These are phyloP conservation scores for Pseudolaguvia tuberculata DNA, from an alignment of 2,113 vertebrate species.

Conservation along the genomic window DNA sequence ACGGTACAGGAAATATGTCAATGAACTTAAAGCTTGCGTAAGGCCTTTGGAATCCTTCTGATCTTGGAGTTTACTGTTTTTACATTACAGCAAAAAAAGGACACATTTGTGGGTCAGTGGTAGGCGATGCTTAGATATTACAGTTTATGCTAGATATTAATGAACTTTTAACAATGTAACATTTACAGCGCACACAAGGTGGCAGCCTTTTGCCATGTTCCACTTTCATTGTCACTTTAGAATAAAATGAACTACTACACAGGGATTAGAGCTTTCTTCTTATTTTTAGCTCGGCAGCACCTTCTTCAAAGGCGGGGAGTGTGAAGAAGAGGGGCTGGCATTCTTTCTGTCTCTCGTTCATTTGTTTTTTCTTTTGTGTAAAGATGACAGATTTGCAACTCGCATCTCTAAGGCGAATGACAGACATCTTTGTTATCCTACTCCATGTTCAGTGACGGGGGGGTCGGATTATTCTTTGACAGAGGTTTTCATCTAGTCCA, in stretches of 20 bases:
- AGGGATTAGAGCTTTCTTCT: constrained; percentile 37
- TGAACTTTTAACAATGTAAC: not conserved
- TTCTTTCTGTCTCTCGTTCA: constrained; percentile 5
- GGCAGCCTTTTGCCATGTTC: constrained; percentile 33
- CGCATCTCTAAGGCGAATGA: constrained; percentile 24
- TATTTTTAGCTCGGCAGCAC: constrained; percentile 44
- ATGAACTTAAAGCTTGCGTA: not conserved
- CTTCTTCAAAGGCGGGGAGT: constrained; percentile 42
- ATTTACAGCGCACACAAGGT: constrained; percentile 32
- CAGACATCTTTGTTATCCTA: constrained; percentile 41
- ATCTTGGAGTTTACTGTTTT: not conserved
- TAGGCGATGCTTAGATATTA: not conserved
- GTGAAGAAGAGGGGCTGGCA: constrained; percentile 19
- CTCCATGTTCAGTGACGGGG: constrained; percentile 25
- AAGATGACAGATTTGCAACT: constrained; percentile 35
- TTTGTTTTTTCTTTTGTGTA: constrained; percentile 20
- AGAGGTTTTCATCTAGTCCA: constrained; percentile 32
- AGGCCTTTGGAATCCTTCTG: not conserved
- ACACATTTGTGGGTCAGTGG: too few relatives aligned
- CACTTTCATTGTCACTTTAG: not conserved
- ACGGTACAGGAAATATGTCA: too few relatives aligned
- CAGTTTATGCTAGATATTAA: not conserved
- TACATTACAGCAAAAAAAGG: not conserved
- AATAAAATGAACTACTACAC: constrained; percentile 19
- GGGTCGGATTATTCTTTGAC: constrained; percentile 41